Evolutionary conservation across 2,113 vertebrate genomes (phyloP), one percentile per base, ranked within the genome.

Genomic region (Poeciliopsis retropinna): DNA sequence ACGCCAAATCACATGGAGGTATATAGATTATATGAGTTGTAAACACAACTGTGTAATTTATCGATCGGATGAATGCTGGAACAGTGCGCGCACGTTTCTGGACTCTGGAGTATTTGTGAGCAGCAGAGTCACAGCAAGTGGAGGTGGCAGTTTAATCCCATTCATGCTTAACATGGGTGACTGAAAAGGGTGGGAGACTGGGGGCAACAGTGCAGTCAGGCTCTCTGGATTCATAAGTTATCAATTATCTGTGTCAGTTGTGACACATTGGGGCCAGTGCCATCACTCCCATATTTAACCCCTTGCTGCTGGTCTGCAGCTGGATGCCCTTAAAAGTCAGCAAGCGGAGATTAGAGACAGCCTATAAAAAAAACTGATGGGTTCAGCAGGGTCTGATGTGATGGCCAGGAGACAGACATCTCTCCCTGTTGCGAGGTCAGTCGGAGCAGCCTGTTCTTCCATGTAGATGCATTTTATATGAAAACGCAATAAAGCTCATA

Each of bases 211-310:
- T 64, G 67, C 76, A 72, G 72, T 70, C 29, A 67, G 71, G 41
- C 67, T 69, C 66, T 57, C 70, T 80, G 70, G 83, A 84, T 80
- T 86, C 69, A 75, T 70, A 79, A 75, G 75, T 79, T 85, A 84
- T 90, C 69, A 75, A 90, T 88, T 78, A 64, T 81, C 79, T 72
- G 71, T 41, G 60, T 60, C 63, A 9, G 72, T 57, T 76, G 54
- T 87, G 91, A 92, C 91, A 91, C 82, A 90, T 87, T 88, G 83
- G 91, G 89, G 87, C 67, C 84, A 90, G 51, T 65, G 25, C 67
- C 75, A 30, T 66, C 47, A 25, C 47, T 67, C 62, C 72, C 66
- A 66, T 64, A 72, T 76, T 88, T 69, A 73, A 82, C 80, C 76
- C 73, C 31, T 73, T 62, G 28, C 60, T 62, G 70, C 70, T 70